phyloP scores from a whole-genome alignment of 2,113 vertebrate genomes.

The Bambusicola thoracicus region DNA sequence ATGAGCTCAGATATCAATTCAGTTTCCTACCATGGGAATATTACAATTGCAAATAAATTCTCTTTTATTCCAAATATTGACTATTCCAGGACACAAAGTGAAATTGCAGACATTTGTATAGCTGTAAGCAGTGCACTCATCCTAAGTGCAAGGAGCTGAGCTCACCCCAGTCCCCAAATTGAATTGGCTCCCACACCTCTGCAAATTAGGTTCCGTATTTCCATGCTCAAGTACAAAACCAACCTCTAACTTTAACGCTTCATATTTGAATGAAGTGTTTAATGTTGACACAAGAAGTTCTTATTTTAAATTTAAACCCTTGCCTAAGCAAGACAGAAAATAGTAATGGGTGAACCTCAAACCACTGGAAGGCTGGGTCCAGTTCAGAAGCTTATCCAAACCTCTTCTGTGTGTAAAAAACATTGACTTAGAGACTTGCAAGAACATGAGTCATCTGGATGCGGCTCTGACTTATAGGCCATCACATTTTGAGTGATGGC shows the following conservation, averaged over 20 bases:
- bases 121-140: background rate
- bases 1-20: slow-evolving; percentile 31
- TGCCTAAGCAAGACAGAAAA: slow-evolving; percentile 44
- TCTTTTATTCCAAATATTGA: slow-evolving; percentile 49
- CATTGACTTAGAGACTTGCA: slow-evolving; percentile 4
- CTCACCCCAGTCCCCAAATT: slow-evolving; percentile 11
- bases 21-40: slow-evolving; percentile 2
- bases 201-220: slow-evolving; percentile 45
- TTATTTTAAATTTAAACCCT: slow-evolving; percentile 40
- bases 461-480: slow-evolving; percentile 20
- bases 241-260: slow-evolving; percentile 15
- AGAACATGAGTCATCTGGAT: slow-evolving; percentile 44
- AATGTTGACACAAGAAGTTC: background rate
- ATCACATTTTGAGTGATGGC: slow-evolving; percentile 31
- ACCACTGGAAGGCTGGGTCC: slow-evolving; percentile 43
- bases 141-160: background rate
- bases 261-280: slow-evolving; percentile 51
- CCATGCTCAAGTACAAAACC: slow-evolving; percentile 18
- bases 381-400: slow-evolving; percentile 49
- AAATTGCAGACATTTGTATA: slow-evolving; percentile 32
- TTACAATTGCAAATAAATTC: slow-evolving; percentile 41
- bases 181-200: slow-evolving; percentile 52
- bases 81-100: slow-evolving; percentile 1
- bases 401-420: slow-evolving; percentile 28
- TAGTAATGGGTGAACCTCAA: slow-evolving; percentile 62